These are phyloP conservation scores for Acronicta alni DNA, from an alignment of 2,888 invertebrate genomes.

Conservation along the genomic window DNA sequence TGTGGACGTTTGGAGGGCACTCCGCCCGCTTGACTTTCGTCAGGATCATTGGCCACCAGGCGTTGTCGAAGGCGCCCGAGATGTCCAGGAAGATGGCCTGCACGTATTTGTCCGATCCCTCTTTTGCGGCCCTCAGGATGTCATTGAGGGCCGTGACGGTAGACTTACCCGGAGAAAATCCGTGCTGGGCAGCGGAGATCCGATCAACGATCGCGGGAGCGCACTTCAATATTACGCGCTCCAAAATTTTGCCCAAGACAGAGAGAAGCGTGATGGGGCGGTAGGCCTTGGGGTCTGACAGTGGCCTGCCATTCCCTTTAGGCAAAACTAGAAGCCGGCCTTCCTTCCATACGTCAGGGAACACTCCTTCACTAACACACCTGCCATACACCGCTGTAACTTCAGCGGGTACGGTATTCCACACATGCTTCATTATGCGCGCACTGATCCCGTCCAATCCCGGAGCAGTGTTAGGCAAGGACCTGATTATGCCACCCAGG, in stretches of 20 bases:
- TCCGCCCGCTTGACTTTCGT: constrained; percentile 32
- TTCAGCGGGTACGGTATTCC: neutral
- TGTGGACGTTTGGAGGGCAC: constrained; percentile 47
- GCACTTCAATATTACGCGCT: constrained; percentile 45
- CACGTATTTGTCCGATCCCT: constrained; percentile 35
- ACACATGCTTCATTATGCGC: neutral
- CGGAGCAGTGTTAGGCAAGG: constrained; percentile 47
- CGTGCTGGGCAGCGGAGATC: constrained; percentile 52
- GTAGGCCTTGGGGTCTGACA: constrained; percentile 53
- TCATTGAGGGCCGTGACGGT: constrained; percentile 52
- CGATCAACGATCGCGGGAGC: constrained; percentile 19
- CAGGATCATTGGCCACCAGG: constrained; percentile 65
- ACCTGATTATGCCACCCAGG: constrained; percentile 30
- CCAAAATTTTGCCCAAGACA: constrained; percentile 58
- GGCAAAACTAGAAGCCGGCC: constrained; percentile 47
- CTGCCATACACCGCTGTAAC: neutral
- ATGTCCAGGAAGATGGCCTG: constrained; percentile 56
- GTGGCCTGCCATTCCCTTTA: constrained; percentile 50
- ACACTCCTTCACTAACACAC: constrained; percentile 34
- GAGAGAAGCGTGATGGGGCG: constrained; percentile 59
- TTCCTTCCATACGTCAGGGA: constrained; percentile 53
- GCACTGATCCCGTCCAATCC: constrained; percentile 4
- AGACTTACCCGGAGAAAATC: constrained; percentile 50
- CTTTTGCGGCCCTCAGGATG: constrained; percentile 5
- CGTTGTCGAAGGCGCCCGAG: constrained; percentile 60